Evolutionary conservation across 2,113 vertebrate genomes (phyloP).

Genomic region (Heteronetta atricapilla): DNA sequence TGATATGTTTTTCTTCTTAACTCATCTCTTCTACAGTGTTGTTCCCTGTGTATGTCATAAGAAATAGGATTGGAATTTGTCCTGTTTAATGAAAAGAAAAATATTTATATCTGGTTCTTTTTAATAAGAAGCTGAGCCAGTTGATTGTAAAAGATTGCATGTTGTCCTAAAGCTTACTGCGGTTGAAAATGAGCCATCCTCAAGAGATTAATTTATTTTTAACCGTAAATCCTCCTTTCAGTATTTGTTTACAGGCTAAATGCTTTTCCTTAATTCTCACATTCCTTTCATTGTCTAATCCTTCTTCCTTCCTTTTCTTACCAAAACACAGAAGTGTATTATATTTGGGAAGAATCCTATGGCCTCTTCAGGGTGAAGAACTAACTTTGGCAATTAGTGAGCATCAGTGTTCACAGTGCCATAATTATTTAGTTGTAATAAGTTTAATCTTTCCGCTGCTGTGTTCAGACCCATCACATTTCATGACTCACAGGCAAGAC

Average conservation of each 20-base stretch:
- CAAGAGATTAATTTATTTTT: constrained; percentile 48
- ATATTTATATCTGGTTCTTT: constrained; percentile 66
- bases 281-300: constrained; percentile 59
- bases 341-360: constrained; percentile 24
- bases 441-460: neutral
- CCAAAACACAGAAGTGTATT: constrained; percentile 29
- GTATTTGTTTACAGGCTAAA: constrained; percentile 53
- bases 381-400: constrained; percentile 8
- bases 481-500: accelerated
- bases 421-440: neutral
- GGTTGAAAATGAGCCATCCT: constrained; percentile 57
- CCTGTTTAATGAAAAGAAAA: constrained; percentile 68
- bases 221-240: constrained; percentile 45
- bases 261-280: constrained; percentile 56
- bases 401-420: neutral
- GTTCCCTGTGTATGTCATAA: constrained; percentile 6
- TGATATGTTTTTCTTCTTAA: neutral
- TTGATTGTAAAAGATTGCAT: constrained; percentile 51
- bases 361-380: constrained; percentile 24
- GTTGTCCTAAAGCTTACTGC: constrained; percentile 8
- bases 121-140: constrained; percentile 48
- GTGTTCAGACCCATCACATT: neutral
- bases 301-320: constrained; percentile 40
- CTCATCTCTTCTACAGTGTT: neutral
- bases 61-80: constrained; percentile 42